These are phyloP conservation scores for Crepidodera aurea DNA, from an alignment of 2,888 invertebrate genomes.

Conservation along the genomic window DNA sequence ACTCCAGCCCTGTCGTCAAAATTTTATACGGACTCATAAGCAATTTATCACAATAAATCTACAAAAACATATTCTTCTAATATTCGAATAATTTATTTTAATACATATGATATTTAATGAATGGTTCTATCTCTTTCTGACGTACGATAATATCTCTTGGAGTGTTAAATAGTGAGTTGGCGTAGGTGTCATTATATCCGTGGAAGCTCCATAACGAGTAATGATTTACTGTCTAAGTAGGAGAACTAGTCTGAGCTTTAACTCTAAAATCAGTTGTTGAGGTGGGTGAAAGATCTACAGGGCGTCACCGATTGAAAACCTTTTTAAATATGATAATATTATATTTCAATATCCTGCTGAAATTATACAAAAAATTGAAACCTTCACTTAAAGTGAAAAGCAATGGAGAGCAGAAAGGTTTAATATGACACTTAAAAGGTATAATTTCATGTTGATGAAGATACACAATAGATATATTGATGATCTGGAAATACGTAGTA, in stretches of 20 bases:
- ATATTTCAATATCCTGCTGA: too few relatives aligned
- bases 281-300: constrained; percentile 2
- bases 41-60: constrained; percentile 19
- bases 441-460: too few relatives aligned
- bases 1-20: not conserved
- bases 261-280: not conserved
- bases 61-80: constrained; percentile 13
- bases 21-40: not conserved
- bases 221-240: constrained; percentile 50
- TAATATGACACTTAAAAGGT: too few relatives aligned
- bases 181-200: constrained; percentile 50
- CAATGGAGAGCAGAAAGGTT: too few relatives aligned
- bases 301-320: not conserved
- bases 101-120: constrained; percentile 18
- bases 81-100: constrained; percentile 21
- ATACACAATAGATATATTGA: too few relatives aligned
- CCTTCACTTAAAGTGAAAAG: too few relatives aligned
- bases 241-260: constrained; percentile 47
- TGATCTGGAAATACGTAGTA: too few relatives aligned
- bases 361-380: too few relatives aligned
- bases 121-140: not conserved
- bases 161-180: constrained; percentile 38
- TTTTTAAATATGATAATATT: too few relatives aligned
- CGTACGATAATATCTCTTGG: constrained; percentile 22
- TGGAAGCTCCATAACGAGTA: constrained; percentile 46